Evolutionary conservation across 2,888 invertebrate genomes (phyloP).

Genomic region (Epistrophe grossulariae): DNA sequence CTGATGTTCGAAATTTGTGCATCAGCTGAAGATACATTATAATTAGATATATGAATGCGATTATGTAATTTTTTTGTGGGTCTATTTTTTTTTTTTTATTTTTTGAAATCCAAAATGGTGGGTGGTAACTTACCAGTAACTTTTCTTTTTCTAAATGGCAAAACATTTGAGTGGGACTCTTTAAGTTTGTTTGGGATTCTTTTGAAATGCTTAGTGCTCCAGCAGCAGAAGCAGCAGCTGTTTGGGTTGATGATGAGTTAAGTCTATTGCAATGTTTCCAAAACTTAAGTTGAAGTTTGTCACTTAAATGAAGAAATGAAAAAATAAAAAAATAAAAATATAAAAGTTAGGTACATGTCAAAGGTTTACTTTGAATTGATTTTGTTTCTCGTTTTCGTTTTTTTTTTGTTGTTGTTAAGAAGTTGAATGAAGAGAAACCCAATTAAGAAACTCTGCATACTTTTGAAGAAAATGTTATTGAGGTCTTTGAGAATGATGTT

Average conservation of each 20-base stretch:
- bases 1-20: slow-evolving; percentile 59
- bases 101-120: not conserved
- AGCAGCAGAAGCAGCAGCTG: not conserved
- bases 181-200: slow-evolving; percentile 56
- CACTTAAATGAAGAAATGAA: slow-evolving; percentile 8
- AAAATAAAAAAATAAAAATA: not conserved
- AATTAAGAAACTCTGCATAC: slow-evolving; percentile 19
- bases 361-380: slow-evolving; percentile 48
- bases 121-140: slow-evolving; percentile 51
- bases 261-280: slow-evolving; percentile 14
- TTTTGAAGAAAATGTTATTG: not conserved
- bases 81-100: not conserved
- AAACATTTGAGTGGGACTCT: slow-evolving; percentile 53
- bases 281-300: not conserved
- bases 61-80: not conserved
- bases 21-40: slow-evolving; percentile 44
- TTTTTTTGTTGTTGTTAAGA: not conserved
- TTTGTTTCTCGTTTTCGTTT: not conserved
- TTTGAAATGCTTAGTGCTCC: slow-evolving; percentile 50
- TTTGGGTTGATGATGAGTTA: slow-evolving; percentile 35
- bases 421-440: slow-evolving; percentile 11
- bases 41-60: not conserved
- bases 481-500: not conserved
- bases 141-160: slow-evolving; percentile 68
- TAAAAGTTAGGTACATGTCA: slow-evolving; percentile 14